A percentile compares a stretch with the other conserved stretches of the same genome.
Conservation (phyloP, 2,888 invertebrate genomes). For the Dryomyza anilis region DNA sequence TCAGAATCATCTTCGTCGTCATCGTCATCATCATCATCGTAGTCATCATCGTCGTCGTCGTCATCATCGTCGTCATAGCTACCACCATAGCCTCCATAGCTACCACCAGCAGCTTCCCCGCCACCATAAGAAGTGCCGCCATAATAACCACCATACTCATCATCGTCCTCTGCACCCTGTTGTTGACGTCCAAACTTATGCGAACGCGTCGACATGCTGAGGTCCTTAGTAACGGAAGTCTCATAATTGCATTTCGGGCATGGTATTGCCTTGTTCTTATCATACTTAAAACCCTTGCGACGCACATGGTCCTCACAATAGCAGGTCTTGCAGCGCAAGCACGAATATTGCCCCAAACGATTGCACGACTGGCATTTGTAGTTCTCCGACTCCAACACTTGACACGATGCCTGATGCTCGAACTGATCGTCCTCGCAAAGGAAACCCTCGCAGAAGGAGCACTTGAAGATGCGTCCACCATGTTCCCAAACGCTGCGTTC, state of each 20-base stretch:
- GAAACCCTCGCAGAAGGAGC: conserved; percentile 87
- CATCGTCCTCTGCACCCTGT: conserved; percentile 65
- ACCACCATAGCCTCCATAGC: conserved; percentile 32
- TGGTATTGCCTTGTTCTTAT: conserved; percentile 81
- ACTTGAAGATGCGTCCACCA: conserved; percentile 88
- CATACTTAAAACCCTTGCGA: conserved; percentile 88
- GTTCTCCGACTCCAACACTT: conserved; percentile 91
- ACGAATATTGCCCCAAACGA: conserved; percentile 92
- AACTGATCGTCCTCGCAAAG: conserved; percentile 68
- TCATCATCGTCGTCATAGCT: conserved; percentile 43
- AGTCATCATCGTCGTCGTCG: conserved; percentile 39
- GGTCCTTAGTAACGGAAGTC: conserved; percentile 90
- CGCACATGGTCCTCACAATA: conserved; percentile 96
- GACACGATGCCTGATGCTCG: conserved; percentile 96
- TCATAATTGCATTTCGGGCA: conserved; percentile 94
- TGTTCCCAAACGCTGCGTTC: conserved; percentile 95
- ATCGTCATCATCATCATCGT: conserved; percentile 45
- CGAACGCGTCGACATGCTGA: conserved; percentile 92
- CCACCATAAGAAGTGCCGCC: conserved; percentile 36
- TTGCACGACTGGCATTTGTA: conserved; percentile 98
- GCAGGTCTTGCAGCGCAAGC: conserved; percentile 92
- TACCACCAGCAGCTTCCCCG: conserved; percentile 37
- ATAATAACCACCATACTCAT: conserved; percentile 67
- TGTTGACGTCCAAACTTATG: conserved; percentile 90
- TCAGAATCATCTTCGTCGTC: conserved; percentile 43